phyloP scores from a whole-genome alignment of 2,888 invertebrate species.

The Eudemis profundana region DNA sequence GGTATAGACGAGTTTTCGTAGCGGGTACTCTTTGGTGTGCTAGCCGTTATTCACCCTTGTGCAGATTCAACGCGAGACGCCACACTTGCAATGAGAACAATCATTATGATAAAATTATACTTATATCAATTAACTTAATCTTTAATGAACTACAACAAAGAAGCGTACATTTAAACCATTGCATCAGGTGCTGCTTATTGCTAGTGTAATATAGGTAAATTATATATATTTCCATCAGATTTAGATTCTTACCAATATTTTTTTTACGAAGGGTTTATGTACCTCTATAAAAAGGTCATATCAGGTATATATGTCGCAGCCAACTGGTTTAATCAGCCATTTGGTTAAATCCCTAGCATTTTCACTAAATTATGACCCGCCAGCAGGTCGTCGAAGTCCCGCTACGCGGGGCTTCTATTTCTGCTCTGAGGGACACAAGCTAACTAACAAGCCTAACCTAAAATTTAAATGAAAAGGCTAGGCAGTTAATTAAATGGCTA shows the following conservation, averaged over 20 bases:
- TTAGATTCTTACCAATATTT: conserved; percentile 2
- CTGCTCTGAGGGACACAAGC: too few species aligned
- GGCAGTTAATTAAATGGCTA: too few species aligned
- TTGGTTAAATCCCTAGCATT: too few species aligned
- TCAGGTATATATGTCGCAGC: too few species aligned
- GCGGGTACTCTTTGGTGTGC: conserved; percentile 80
- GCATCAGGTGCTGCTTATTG: conserved; percentile 39
- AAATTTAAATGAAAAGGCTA: too few species aligned
- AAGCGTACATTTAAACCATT: conserved; percentile 42
- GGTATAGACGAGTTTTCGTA: conserved; percentile 47
- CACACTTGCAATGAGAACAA: conserved; percentile 39
- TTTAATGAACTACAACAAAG: conserved; percentile 38
- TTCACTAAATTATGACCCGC: too few species aligned
- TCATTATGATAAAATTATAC: conserved; percentile 28
- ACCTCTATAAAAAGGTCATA: neutral
- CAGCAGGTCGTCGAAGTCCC: too few species aligned
- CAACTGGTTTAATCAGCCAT: too few species aligned
- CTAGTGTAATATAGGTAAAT: conserved; percentile 6
- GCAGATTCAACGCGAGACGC: conserved; percentile 23
- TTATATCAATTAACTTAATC: conserved; percentile 31
- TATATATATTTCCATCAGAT: neutral
- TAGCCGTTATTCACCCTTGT: conserved; percentile 74
- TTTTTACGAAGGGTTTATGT: neutral
- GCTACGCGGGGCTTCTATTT: too few species aligned
- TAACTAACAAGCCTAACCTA: too few species aligned